phyloP scores from a whole-genome alignment of 2,113 vertebrate species.

The Eretmochelys imbricata region DNA sequence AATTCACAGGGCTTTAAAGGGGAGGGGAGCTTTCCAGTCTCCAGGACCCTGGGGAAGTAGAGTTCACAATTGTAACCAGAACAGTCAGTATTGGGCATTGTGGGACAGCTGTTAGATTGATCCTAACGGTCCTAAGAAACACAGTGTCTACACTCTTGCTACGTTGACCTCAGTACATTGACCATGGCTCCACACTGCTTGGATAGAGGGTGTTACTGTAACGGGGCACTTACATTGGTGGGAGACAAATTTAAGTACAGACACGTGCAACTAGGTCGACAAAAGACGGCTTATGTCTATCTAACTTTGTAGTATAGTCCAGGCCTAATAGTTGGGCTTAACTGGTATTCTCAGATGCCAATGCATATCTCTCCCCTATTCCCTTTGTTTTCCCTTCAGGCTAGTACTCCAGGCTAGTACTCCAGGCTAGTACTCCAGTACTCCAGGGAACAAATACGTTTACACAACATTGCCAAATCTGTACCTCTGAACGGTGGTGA shows the following conservation, averaged over 20 bases:
- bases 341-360: background rate
- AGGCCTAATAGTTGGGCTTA: background rate
- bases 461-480: background rate
- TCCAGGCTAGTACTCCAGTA: background rate
- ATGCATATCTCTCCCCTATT: background rate
- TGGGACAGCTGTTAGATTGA: background rate
- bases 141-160: background rate
- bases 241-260: background rate
- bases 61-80: background rate
- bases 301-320: background rate
- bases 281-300: background rate
- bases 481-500: background rate
- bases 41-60: background rate
- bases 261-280: background rate
- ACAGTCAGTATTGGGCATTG: background rate
- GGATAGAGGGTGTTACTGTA: background rate
- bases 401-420: background rate
- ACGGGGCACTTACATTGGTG: background rate
- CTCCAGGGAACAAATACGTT: background rate
- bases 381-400: background rate
- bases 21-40: background rate
- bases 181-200: background rate
- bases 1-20: background rate
- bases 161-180: background rate
- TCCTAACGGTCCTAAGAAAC: background rate